phyloP scores from a whole-genome alignment of 2,888 invertebrate species.

The Idaea dimidiata region DNA sequence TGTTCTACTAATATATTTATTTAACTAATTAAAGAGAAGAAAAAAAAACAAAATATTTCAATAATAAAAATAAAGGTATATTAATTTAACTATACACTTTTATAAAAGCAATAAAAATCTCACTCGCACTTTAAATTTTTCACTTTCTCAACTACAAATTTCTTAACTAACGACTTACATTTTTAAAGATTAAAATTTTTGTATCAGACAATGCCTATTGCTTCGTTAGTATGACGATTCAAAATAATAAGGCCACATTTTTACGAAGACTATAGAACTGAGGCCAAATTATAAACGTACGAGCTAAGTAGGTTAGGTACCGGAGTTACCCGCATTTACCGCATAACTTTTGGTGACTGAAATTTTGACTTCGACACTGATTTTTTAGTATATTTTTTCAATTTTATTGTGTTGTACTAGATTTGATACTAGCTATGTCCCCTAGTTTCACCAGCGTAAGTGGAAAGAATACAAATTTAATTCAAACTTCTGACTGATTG shows the following conservation, averaged over 20 bases:
- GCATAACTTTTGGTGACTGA: too few species aligned
- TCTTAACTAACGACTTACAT: slow-evolving; percentile 41
- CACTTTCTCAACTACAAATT: slow-evolving; percentile 42
- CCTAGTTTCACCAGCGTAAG: too few species aligned
- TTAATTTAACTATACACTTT: slow-evolving; percentile 58
- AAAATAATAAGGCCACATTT: slow-evolving; percentile 66
- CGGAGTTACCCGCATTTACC: neutral
- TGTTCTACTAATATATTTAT: slow-evolving; percentile 35
- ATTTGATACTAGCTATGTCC: too few species aligned
- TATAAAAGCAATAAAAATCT: slow-evolving; percentile 49
- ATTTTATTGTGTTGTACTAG: too few species aligned
- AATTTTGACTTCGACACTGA: too few species aligned
- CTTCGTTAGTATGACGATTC: slow-evolving; percentile 41
- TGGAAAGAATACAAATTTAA: too few species aligned
- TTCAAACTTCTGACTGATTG: too few species aligned
- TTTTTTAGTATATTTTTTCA: too few species aligned
- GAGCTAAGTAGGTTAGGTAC: neutral
- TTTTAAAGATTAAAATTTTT: slow-evolving; percentile 34
- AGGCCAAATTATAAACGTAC: neutral
- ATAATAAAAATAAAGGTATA: slow-evolving; percentile 62
- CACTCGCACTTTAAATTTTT: slow-evolving; percentile 38
- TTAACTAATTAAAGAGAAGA: slow-evolving; percentile 38
- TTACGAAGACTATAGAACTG: slow-evolving; percentile 15
- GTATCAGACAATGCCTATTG: slow-evolving; percentile 38
- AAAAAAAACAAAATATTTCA: slow-evolving; percentile 31